phyloP scores from a whole-genome alignment of 1,140 invertebrate genomes.

The Drosophila kepulauana region DNA sequence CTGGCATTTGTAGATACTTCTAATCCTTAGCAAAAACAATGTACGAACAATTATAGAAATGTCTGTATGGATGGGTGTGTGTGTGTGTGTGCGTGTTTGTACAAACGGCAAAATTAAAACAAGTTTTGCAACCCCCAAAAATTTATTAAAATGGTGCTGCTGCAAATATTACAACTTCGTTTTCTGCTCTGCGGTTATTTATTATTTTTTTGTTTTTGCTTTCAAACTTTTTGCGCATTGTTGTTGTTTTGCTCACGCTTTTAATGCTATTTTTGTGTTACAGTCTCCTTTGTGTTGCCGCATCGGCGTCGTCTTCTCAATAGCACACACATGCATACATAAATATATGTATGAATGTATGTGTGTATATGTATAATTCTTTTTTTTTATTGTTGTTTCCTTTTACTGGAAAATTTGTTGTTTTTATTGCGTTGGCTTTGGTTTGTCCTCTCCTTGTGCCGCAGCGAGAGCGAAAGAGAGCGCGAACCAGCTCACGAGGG shows the following conservation, averaged over 20 bases:
- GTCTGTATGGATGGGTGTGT: neutral
- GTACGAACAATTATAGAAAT: neutral
- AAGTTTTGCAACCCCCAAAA: slow-evolving; percentile 52
- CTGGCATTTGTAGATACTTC: neutral
- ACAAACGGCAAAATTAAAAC: slow-evolving; percentile 27
- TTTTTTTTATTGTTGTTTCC: slow-evolving; percentile 51
- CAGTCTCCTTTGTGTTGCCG: slow-evolving; percentile 48
- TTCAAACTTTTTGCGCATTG: slow-evolving; percentile 36
- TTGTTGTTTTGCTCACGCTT: slow-evolving; percentile 34
- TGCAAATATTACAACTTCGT: slow-evolving; percentile 43
- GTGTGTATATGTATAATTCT: slow-evolving; percentile 7
- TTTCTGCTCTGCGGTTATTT: slow-evolving; percentile 10
- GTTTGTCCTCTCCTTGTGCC: slow-evolving; percentile 17
- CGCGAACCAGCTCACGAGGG: slow-evolving; percentile 5
- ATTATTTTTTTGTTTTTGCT: slow-evolving; percentile 34
- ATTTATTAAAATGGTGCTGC: slow-evolving; percentile 43
- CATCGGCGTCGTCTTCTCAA: slow-evolving; percentile 26
- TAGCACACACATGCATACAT: neutral
- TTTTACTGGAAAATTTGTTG: slow-evolving; percentile 51
- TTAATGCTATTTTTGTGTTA: slow-evolving; percentile 59
- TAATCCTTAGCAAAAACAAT: slow-evolving; percentile 7
- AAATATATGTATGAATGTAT: slow-evolving; percentile 8
- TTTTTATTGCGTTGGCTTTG: slow-evolving; percentile 40
- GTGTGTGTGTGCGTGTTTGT: slow-evolving; percentile 1
- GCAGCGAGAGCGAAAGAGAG: slow-evolving; percentile 1